phyloP scores from a whole-genome alignment of 1,140 invertebrate genomes.

The Drosophila saltans region DNA sequence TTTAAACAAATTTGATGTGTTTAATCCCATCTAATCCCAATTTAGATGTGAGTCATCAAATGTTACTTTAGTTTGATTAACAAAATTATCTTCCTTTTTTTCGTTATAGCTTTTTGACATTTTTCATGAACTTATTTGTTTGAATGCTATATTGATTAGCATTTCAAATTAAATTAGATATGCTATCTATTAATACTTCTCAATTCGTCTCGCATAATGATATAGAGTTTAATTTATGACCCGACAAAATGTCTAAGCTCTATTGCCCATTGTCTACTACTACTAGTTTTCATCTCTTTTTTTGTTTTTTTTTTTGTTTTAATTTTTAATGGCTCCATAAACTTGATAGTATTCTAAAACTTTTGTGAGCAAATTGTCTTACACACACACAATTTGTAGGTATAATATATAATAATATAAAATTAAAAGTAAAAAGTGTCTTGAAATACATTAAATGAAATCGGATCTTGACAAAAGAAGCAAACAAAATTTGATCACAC shows the following conservation, averaged over 20 bases:
- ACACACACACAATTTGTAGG: no score
- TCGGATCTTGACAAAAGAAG: constrained; percentile 25
- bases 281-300: not conserved
- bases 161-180: constrained; percentile 15
- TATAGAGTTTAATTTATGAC: constrained; percentile 10
- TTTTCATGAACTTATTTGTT: constrained; percentile 10
- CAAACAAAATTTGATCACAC: not conserved
- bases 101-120: constrained; percentile 5
- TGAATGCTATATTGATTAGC: constrained; percentile 2
- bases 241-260: constrained; percentile 1
- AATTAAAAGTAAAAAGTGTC: constrained; percentile 1
- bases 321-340: not conserved
- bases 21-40: no score
- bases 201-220: constrained; percentile 1
- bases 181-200: constrained; percentile 9
- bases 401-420: no score
- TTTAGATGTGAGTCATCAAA: no score
- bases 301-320: not conserved
- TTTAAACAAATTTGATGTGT: no score
- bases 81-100: not conserved
- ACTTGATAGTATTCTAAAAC: not conserved
- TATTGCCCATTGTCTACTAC: not conserved
- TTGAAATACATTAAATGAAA: constrained; percentile 13
- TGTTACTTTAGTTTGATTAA: no score
- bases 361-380: not conserved